Evolutionary conservation across 1,140 invertebrate genomes (phyloP), one percentile per base, ranked within the genome.

Genomic region (Oedothorax gibbosus): DNA sequence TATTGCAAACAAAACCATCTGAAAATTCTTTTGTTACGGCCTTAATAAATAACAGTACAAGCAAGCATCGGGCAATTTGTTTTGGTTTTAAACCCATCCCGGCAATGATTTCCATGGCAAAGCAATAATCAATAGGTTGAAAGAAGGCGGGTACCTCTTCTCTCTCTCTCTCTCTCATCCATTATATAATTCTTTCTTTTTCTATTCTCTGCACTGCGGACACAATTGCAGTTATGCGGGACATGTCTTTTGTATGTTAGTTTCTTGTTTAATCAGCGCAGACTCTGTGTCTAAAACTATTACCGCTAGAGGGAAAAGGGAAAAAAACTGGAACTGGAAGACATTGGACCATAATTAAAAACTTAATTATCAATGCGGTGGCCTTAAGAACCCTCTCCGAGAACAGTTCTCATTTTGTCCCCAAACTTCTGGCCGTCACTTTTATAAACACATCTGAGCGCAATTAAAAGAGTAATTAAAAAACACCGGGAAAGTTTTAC

Each of bases 401-500:
- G 66, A 73, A 68, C 73, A 68, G 56, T 75, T 75, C 72, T 84
- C 72, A 84, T 84, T 84, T 84, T 14, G 53, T 21, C 66, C 71
- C 56, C 79, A n/a, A 49, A 62, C 57, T 9, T 72, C 35, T 18
- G 50, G 57, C 21, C 72, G 78, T 81, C 81, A 75, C 72, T 84
- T 73, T 82, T 84, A 84, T 84, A 84, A 84, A 84, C 81, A 84
- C 81, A 84, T 84, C 81, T 84, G 81, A 84, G 62, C 72, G 81
- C 81, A 84, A 84, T 84, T 84, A 84, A 76, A 84, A 21, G 21
- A 84, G 81, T 84, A 75, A 84, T 84, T 84, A 76, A 84, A 84
- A 84, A 84, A 84, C 81, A 84, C 81, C 81, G 72, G 71, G 49
- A 56, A 57, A 68, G 69, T 71, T 73, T 72, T 73, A 53, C 50